phyloP scores from a whole-genome alignment of 2,113 vertebrate species.

The Scophthalmus maximus region DNA sequence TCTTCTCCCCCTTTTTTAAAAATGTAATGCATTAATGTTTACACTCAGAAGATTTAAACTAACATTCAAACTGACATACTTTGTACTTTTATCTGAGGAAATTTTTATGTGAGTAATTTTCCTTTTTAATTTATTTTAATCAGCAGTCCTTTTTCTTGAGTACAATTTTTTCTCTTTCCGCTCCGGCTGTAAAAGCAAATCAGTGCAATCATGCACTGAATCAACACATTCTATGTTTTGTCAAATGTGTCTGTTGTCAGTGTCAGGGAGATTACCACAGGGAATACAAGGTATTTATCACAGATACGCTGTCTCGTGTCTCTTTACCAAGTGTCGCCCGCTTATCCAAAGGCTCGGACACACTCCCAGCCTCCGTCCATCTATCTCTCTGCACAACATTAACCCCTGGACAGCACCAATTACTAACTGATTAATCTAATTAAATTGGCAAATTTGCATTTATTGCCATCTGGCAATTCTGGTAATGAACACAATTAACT shows the following conservation, averaged over 20 bases:
- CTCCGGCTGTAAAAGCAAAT: slow-evolving; percentile 46
- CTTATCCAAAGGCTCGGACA: slow-evolving; percentile 18
- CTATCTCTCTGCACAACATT: slow-evolving; percentile 48
- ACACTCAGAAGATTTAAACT: too few species aligned
- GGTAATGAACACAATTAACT: slow-evolving; percentile 58
- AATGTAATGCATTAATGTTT: too few species aligned
- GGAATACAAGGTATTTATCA: slow-evolving; percentile 70
- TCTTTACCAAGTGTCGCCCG: slow-evolving; percentile 49
- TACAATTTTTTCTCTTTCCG: background rate
- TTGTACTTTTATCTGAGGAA: too few species aligned
- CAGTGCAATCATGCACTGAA: slow-evolving; percentile 32
- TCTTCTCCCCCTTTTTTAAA: too few species aligned
- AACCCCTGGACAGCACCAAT: slow-evolving; percentile 63
- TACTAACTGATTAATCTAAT: slow-evolving; percentile 60
- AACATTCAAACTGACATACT: too few species aligned
- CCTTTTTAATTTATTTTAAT: slow-evolving; percentile 7
- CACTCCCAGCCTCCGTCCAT: slow-evolving; percentile 8
- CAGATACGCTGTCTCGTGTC: slow-evolving; percentile 55
- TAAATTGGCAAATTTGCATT: slow-evolving; percentile 62
- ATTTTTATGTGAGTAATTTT: background rate
- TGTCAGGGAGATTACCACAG: slow-evolving; percentile 19
- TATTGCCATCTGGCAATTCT: slow-evolving; percentile 63
- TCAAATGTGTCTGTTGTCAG: slow-evolving; percentile 28
- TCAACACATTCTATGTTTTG: slow-evolving; percentile 50
- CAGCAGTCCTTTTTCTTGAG: background rate